Percentiles rank a stretch among this genome's conserved stretches.
These are phyloP conservation scores for Tapirus terrestris DNA, from an alignment of 2,113 vertebrate species.

Conservation along the genomic window DNA sequence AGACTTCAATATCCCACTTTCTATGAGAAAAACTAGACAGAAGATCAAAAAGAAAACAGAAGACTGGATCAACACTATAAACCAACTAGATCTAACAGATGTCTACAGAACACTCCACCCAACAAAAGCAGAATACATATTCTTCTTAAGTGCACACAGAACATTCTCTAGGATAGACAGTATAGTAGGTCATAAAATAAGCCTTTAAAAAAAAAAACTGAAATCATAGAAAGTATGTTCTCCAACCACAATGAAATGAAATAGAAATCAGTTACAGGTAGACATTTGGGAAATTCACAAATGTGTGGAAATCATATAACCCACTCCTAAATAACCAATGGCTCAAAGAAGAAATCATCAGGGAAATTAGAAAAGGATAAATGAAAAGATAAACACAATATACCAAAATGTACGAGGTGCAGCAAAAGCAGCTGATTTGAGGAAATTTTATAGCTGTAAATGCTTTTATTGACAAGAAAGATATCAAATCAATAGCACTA, in stretches of 20 bases:
- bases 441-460: neutral
- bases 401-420: neutral
- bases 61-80: neutral
- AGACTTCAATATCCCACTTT: neutral
- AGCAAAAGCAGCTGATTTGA: neutral
- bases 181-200: neutral
- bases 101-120: neutral
- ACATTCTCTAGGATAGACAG: neutral
- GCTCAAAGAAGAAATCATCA: neutral
- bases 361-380: neutral
- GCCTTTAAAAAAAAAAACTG: neutral
- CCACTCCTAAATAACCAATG: neutral
- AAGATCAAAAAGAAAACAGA: neutral
- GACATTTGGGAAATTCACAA: neutral
- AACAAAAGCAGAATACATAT: neutral
- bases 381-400: neutral
- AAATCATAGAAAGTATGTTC: conserved; percentile 12
- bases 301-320: neutral
- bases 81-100: neutral
- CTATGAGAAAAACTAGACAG: neutral
- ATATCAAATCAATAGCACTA: neutral
- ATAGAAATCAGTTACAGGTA: neutral
- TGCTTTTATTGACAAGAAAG: neutral
- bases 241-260: neutral
- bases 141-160: neutral